Base-by-base conservation (phyloP, 2,113 vertebrate genomes). In the Struthio camelus region DNA sequence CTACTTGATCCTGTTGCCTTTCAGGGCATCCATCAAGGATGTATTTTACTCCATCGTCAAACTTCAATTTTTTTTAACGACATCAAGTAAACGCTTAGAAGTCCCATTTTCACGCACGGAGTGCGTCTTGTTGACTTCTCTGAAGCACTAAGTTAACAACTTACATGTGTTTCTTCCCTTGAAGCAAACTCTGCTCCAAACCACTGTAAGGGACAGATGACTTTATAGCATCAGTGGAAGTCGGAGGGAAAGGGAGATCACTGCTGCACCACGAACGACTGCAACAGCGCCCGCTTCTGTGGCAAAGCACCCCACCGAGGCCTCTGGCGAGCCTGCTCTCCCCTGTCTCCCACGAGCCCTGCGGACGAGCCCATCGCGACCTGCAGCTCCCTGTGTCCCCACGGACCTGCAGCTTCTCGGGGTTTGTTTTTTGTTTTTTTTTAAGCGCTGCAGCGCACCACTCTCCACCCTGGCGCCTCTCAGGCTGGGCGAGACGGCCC, bases 401-500 rank as follows among this genome's bases (percentile, higher is more conserved):
- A 15, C 12, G 11, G 56, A 30, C 30, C 17, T 17, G 30, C 56
- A 17, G 44, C 85, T 24, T 0, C 15, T 25, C 3, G 23, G 32
- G 4, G n/a, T n/a, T n/a, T n/a, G n/a, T n/a, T n/a, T n/a, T n/a
- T n/a, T n/a, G n/a, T 11, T 14, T 44, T 14, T 44, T 46, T 46
- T 46, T 46, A 15, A 46, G 44, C 44, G 6, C 44, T 46, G 44
- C 44, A 46, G 46, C 46, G 18, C 46, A 8, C 18, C 46, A 18
- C 46, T 48, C 46, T 48, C 7, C 18, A 8, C 46, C 18, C 46
- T 48, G 3, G 17, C 27, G 14, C 10, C 16, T 14, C 2, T 6
- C 18, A 79, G 6, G 15, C 0, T 20, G 2, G 15, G 0, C 0
- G 8, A 36, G 2, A 5, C 24, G 5, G 14, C 30, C 30, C 22